Percentiles rank a stretch among this genome's conserved stretches.
phyloP scores from a whole-genome alignment of 2,113 vertebrate genomes.

The Archilochus colubris region DNA sequence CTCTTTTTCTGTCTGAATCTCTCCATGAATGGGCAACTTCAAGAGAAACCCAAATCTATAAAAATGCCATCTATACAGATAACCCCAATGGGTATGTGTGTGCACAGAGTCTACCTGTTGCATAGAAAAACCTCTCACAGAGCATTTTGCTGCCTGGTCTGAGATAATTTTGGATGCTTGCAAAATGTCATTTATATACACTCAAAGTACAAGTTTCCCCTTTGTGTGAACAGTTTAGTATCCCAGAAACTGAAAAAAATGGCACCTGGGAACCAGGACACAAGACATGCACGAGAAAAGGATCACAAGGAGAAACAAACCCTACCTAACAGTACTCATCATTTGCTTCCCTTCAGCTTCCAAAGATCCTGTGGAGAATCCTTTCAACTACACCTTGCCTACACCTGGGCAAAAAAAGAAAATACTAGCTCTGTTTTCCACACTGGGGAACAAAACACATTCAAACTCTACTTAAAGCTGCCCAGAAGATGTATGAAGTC shows the following conservation, averaged over 20 bases:
- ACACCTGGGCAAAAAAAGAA: background rate
- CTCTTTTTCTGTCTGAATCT: background rate
- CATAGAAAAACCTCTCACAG: background rate
- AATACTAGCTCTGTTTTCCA: background rate
- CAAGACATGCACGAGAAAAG: background rate
- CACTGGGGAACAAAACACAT: background rate
- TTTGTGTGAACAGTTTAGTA: background rate
- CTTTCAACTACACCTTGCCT: background rate
- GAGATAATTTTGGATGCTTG: background rate
- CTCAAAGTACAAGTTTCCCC: background rate
- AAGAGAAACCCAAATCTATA: background rate
- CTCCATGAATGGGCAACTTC: background rate
- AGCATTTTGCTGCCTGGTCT: background rate
- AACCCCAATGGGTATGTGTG: background rate
- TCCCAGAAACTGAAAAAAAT: background rate
- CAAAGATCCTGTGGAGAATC: background rate
- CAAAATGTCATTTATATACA: background rate
- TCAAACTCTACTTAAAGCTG: background rate
- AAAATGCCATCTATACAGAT: background rate
- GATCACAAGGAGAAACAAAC: background rate
- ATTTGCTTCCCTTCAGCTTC: background rate
- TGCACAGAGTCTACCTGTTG: background rate
- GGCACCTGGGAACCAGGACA: background rate
- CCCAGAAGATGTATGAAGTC: background rate
- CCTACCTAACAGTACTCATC: background rate